Evolutionary conservation across 2,888 invertebrate genomes (phyloP).

Genomic region (Camponotus fellah): DNA sequence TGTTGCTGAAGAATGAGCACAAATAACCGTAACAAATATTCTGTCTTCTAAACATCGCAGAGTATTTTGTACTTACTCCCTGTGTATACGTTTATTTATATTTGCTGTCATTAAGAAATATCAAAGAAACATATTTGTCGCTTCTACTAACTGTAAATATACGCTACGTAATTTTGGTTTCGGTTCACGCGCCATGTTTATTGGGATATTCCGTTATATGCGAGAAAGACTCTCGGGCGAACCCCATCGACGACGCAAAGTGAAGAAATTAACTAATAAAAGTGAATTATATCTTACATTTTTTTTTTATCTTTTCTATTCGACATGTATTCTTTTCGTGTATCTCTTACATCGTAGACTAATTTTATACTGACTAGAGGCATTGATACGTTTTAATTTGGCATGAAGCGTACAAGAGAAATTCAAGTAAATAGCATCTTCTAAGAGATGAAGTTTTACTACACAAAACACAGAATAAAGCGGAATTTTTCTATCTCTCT

Average conservation of each 20-base stretch:
- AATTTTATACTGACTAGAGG: conserved; percentile 54
- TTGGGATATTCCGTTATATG: neutral
- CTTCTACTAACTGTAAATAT: conserved; percentile 25
- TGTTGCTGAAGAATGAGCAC: conserved; percentile 23
- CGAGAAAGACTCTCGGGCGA: neutral
- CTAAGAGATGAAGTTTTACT: conserved; percentile 26
- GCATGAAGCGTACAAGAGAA: conserved; percentile 48
- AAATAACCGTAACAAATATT: conserved; percentile 24
- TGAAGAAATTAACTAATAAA: conserved; percentile 27
- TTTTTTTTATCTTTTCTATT: neutral
- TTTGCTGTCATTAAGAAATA: conserved; percentile 42
- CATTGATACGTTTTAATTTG: conserved; percentile 55
- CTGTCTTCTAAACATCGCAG: conserved; percentile 25
- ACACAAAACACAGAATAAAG: conserved; percentile 8
- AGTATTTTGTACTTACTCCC: conserved; percentile 48
- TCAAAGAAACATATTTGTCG: conserved; percentile 21
- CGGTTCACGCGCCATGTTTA: neutral
- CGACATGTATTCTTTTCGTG: neutral
- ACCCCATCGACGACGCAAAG: neutral
- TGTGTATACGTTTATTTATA: conserved; percentile 32
- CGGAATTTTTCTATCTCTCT: neutral
- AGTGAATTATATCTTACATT: neutral
- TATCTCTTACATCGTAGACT: conserved; percentile 39
- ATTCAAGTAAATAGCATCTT: conserved; percentile 22
- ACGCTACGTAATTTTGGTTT: conserved; percentile 44